phyloP scores from a whole-genome alignment of 2,797 vertebrate species.

The Champsocephalus esox region DNA sequence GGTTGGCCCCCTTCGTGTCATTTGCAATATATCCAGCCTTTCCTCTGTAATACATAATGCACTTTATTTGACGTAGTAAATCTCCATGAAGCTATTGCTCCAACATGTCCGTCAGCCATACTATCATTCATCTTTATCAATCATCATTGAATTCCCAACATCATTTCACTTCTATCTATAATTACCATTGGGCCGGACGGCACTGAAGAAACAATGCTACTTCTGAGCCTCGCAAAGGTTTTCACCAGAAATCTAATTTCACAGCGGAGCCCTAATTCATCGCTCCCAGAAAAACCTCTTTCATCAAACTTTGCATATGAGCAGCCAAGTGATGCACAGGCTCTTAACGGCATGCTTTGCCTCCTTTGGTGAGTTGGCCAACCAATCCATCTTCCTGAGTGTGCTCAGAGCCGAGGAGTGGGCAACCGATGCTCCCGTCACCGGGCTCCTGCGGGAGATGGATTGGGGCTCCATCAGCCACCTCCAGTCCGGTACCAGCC shows the following conservation, averaged over 20 bases:
- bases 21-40: neutral
- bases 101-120: slow-evolving; percentile 3
- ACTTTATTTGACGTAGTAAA: slow-evolving; percentile 2
- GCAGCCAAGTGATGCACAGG: slow-evolving; percentile 89
- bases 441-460: slow-evolving; percentile 95
- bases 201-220: slow-evolving; percentile 75
- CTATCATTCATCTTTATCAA: slow-evolving; percentile 48
- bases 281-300: slow-evolving; percentile 87
- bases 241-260: slow-evolving; percentile 83
- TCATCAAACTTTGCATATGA: slow-evolving; percentile 91
- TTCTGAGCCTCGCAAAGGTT: slow-evolving; percentile 73
- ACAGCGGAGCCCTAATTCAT: slow-evolving; percentile 86
- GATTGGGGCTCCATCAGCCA: slow-evolving; percentile 86
- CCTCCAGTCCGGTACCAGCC: slow-evolving; percentile 87
- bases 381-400: slow-evolving; percentile 91
- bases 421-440: slow-evolving; percentile 88
- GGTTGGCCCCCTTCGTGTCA: slow-evolving; percentile 18
- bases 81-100: slow-evolving; percentile 14
- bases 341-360: slow-evolving; percentile 89
- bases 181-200: slow-evolving; percentile 39
- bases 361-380: slow-evolving; percentile 89
- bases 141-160: slow-evolving; percentile 41
- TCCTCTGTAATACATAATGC: neutral
- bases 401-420: slow-evolving; percentile 86
- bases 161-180: slow-evolving; percentile 59